Base-by-base conservation (phyloP, 2,888 invertebrate species). In the Torymus tubicola region DNA sequence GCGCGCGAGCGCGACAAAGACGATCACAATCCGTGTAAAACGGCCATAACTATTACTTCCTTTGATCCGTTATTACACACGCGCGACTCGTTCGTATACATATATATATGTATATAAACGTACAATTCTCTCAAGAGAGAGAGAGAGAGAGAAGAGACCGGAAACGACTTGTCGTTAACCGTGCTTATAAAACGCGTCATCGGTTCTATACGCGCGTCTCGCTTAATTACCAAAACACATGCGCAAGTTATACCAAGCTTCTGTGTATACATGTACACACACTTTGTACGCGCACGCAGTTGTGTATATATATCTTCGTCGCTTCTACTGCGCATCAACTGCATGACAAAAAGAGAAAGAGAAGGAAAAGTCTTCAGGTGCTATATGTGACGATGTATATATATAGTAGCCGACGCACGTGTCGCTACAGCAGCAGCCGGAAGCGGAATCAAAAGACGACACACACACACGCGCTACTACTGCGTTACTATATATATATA, bases 81-180 rank as follows among this genome's bases (percentile, higher is more conserved):
- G 14, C 11, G 11, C 42, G 8, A 42, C 42, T 50, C 52, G n/a
- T 21, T 42, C 42, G 42, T 42, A 42, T 42, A 42, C 67, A 63
- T 75, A 67, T 67, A 67, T 67, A 67, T 4, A 21, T 42, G 8
- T 42, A 42, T 67, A 63, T 75, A 75, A 75, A 67, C 21, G 1
- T 4, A 24, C 21, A 71, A 71, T 8, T 0, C 42, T 57, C 24
- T n/a, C n/a, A n/a, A n/a, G n/a, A n/a, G n/a, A n/a, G n/a, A n/a
- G n/a, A n/a, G n/a, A n/a, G n/a, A 57, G 5, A 24, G 16, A 18
- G 50, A 5, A 57, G 63, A 42, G 60, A 21, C 67, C 73, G 78
- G 78, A 79, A 73, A 79, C 65, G 68, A 4, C 21, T 16, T n/a
- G 63, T 68, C 73, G 68, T 73, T 60, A 73, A 73, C 68, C 21